Evolutionary conservation across 1,140 invertebrate species (phyloP), one percentile per base, ranked within the genome.

Genomic region (Goniozus legneri): DNA sequence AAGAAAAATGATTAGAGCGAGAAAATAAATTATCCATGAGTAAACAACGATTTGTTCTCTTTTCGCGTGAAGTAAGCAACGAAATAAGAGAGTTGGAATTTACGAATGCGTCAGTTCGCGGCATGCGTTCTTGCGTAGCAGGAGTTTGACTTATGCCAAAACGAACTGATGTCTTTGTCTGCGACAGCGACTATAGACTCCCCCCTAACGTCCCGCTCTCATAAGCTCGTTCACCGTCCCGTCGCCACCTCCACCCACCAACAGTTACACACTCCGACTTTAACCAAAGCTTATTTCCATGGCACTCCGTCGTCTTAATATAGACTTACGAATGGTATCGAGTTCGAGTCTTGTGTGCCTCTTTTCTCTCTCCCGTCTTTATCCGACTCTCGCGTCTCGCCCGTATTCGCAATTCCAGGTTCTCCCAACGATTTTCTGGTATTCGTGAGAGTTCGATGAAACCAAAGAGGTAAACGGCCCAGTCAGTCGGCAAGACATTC

Each of bases 101-200:
- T 36, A 42, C 45, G 24, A 10, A 45, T 30, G 51, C 14, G 40
- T 48, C 31, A 33, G 44, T 45, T 52, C 49, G 41, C 45, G 47
- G 58, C 60, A 64, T 66, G 56, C 62, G 58, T n/a, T n/a, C 58
- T 47, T 38, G 54, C 63, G 62, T 65, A 62, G 56, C 59, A 60
- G 63, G 65, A 59, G 59, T 73, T 73, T 73, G 67, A 75, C 67
- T 69, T 72, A 74, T 69, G 68, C 70, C 64, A 70, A 74, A 74
- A 66, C 65, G 71, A 75, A 70, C n/a, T n/a, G n/a, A 60, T 47
- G 62, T 65, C 71, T 73, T 73, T 69, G 69, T 73, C 67, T 66
- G 62, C 60, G 55, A 30, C 41, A 57, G 45, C 43, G 34, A 8
- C 42, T 44, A 47, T 43, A n/a, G 35, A 20, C 7, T 15, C 19